Evolutionary conservation across 2,797 vertebrate genomes (phyloP), one percentile per base, ranked within the genome.

Genomic region (Rhabdophis nuchalis): DNA sequence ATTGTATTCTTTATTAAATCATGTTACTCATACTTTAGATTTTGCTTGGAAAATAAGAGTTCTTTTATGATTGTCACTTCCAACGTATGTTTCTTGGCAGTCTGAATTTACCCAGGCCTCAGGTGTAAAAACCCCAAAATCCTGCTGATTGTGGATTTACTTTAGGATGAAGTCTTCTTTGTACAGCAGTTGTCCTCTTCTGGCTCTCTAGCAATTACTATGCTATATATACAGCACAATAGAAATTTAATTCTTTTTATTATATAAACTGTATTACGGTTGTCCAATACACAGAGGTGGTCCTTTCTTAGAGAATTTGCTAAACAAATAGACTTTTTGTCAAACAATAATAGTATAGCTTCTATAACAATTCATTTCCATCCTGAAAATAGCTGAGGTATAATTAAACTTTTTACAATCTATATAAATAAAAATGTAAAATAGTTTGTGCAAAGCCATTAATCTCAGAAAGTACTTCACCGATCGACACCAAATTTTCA

Each of bases 291-390:
- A 16, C 92, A 25, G 1, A 27, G 16, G 77, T 36, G 86, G 54
- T 0, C 58, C 91, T 92, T 91, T 89, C 90, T 27, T 20, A 86
- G 88, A 87, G 56, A 23, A 85, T 53, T 90, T 94, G 12, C 90
- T 27, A 16, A 91, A 64, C 1, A 18, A 32, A 36, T 52, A 25
- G 11, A 58, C 57, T 10, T 93, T 54, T 9, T 0, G 5, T 89
- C 50, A 90, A 58, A 93, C 93, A 92, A 93, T 93, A 27, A 25
- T 41, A 68, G 23, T 41, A 52, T 64, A 57, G 41, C 60, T 91
- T 68, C 4, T 52, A 57, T 16, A 61, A 57, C 32, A 25, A 46
- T 57, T 41, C 2, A 27, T 64, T 61, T 64, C 16, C 5, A 36
- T 58, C 27, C 57, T 88, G 53, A 91, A 91, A 77, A 57, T 10